Base-by-base conservation (phyloP, 2,113 vertebrate genomes). In the Isurus oxyrinchus region DNA sequence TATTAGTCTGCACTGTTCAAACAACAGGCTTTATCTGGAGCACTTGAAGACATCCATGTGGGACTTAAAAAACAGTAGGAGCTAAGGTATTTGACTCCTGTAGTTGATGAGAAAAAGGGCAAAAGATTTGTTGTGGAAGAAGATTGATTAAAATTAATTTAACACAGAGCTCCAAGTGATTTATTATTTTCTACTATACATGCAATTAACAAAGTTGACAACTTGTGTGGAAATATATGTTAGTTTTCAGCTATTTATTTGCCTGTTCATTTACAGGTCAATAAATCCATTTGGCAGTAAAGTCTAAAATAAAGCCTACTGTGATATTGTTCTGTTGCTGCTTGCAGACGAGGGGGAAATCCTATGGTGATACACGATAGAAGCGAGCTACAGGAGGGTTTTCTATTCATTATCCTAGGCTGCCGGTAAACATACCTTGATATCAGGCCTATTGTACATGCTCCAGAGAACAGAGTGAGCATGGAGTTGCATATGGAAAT, bases 121-220 rank as follows among this genome's bases (percentile, higher is more conserved):
- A 63, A 94, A 40, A 63, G 35, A 63, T 63, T 66, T 16, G n/a
- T 94, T 44, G 90, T 94, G 90, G 61, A 19, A 40, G 90, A 63
- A 63, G 90, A 94, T 94, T n/a, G 90, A 94, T 94, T 94, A 40
- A 16, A 94, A 63, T 94, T 94, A 94, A 94, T 63, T 94, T 94
- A 63, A 57, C 90, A 94, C 35, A 40, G 16, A 94, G n/a, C n/a
- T 94, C 59, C 35, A 40, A 63, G 31, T 94, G 59, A 94, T 94
- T 94, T 94, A 94, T 94, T 94, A 63, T 61, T 63, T 61, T 61
- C 59, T 93, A n/a, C 57, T 93, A 23, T 21, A 63, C 90, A 63
- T 19, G 19, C 90, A 63, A n/a, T 94, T 61, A 63, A 16, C 59
- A 40, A 94, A 66, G 59, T 63, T 94, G 59, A 21, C 90, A n/a